Percentiles rank a stretch among this genome's conserved stretches.
phyloP scores from a whole-genome alignment of 2,797 vertebrate genomes.

The Rhadinocentrus ornatus region DNA sequence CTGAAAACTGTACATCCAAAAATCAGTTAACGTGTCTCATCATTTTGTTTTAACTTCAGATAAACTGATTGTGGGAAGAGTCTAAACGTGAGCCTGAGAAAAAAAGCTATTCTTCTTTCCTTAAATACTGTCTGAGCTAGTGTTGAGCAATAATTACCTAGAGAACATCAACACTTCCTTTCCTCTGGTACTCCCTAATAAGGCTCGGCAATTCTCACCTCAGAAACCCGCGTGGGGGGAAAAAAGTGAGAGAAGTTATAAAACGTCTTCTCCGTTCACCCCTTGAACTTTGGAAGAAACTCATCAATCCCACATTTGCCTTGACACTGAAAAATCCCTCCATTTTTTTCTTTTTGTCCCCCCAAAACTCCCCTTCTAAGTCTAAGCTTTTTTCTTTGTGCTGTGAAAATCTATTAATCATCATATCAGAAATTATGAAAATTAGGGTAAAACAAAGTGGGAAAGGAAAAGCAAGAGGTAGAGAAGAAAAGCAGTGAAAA shows the following conservation, averaged over 20 bases:
- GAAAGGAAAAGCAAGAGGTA: not conserved
- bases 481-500: not conserved
- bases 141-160: conserved; percentile 25
- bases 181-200: conserved; percentile 23
- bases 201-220: conserved; percentile 21
- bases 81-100: not conserved
- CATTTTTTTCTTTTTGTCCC: not conserved
- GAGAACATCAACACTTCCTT: conserved; percentile 56
- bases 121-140: conserved; percentile 5
- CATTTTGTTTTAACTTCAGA: not conserved
- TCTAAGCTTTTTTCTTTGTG: not conserved
- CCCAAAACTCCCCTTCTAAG: not conserved
- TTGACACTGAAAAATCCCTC: conserved; percentile 11
- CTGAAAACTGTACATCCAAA: not conserved
- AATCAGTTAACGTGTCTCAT: not conserved
- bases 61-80: not conserved
- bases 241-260: not conserved
- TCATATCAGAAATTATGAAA: conserved; percentile 13
- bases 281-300: conserved; percentile 48
- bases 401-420: conserved; percentile 36
- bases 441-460: conserved; percentile 4
- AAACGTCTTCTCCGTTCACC: conserved; percentile 25
- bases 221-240: conserved; percentile 3
- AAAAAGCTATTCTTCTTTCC: conserved; percentile 1
- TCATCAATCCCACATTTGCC: conserved; percentile 4